Conservation (phyloP, 2,113 vertebrate species). For the Melierax canorus region DNA sequence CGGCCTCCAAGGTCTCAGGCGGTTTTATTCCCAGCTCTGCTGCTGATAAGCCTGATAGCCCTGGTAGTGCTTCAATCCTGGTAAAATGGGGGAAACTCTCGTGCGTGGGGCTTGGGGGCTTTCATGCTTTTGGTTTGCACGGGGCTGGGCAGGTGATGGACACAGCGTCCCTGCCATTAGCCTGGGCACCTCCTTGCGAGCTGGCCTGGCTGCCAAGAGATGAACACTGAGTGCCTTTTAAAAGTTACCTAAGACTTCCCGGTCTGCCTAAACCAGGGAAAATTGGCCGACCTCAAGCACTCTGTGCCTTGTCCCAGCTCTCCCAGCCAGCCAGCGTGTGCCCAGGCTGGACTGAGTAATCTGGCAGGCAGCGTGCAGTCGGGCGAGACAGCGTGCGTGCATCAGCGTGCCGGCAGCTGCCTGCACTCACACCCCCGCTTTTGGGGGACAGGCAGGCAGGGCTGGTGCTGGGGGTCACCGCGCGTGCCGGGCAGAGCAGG, state of each 20-base stretch:
- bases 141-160: rapidly evolving
- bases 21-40: neutral
- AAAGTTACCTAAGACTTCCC: neutral
- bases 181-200: rapidly evolving
- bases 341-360: neutral
- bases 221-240: neutral
- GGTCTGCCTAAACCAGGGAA: neutral
- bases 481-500: rapidly evolving
- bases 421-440: rapidly evolving
- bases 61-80: neutral
- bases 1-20: neutral
- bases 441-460: neutral
- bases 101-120: rapidly evolving
- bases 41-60: rapidly evolving
- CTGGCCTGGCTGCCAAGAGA: neutral
- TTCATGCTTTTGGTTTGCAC: rapidly evolving
- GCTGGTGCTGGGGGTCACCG: neutral
- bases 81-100: neutral
- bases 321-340: neutral
- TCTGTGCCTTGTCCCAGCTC: neutral
- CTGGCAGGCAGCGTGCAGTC: neutral
- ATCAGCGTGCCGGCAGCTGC: rapidly evolving
- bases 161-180: rapidly evolving
- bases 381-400: rapidly evolving
- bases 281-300: neutral